Conservation (phyloP, 2,797 vertebrate genomes). For the Sphaeramia orbicularis region DNA sequence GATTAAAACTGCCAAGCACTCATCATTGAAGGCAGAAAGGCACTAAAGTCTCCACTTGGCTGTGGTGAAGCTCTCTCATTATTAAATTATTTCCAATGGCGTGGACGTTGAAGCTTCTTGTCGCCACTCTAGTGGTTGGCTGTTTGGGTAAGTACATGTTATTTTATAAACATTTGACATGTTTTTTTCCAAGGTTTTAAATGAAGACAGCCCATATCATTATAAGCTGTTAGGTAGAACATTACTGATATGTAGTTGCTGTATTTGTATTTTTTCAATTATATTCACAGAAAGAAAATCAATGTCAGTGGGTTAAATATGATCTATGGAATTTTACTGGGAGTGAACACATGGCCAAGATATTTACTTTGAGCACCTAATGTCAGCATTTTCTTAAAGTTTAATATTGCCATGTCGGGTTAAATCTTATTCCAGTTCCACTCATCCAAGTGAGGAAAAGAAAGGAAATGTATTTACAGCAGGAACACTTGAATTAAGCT, state of each 20-base stretch:
- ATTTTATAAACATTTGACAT: background rate
- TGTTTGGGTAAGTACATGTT: constrained; percentile 48
- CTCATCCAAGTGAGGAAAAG: background rate
- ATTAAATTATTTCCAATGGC: constrained; percentile 42
- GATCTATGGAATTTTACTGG: too few species aligned
- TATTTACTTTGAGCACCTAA: too few species aligned
- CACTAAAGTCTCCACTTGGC: background rate
- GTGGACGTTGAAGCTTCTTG: constrained; percentile 17
- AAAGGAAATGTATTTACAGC: background rate
- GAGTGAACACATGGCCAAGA: too few species aligned
- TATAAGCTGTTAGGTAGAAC: too few species aligned
- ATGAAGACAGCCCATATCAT: too few species aligned
- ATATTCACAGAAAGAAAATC: too few species aligned
- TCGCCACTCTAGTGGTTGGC: constrained; percentile 33
- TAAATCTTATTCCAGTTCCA: background rate
- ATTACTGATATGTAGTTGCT: too few species aligned
- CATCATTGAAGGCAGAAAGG: constrained; percentile 2
- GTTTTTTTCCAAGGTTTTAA: too few species aligned
- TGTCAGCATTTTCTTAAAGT: too few species aligned
- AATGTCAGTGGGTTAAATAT: too few species aligned
- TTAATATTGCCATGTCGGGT: background rate
- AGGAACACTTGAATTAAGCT: too few species aligned
- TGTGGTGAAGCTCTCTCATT: background rate
- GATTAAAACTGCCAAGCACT: constrained; percentile 50
- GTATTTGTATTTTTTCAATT: too few species aligned